A percentile compares a stretch with the other conserved stretches of the same genome.
phyloP scores from a whole-genome alignment of 2,113 vertebrate species.

The Hystrix cristata region DNA sequence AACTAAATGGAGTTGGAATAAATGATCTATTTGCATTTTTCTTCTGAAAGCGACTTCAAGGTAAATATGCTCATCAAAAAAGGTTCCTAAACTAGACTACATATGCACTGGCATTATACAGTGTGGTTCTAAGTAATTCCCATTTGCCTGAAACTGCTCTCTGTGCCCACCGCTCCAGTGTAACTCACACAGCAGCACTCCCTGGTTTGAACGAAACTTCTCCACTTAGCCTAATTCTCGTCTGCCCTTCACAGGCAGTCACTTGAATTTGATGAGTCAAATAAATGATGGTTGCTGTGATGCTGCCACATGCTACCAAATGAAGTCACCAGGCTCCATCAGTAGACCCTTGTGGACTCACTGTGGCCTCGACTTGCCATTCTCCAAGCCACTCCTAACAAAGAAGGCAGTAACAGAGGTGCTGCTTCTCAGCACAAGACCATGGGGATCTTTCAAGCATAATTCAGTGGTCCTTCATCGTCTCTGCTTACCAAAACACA shows the following conservation, averaged over 20 bases:
- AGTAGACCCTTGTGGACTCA: not conserved
- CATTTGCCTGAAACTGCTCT: not conserved
- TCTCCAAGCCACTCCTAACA: not conserved
- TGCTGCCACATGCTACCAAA: not conserved
- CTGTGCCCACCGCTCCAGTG: not conserved
- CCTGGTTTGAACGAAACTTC: not conserved
- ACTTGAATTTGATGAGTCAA: not conserved
- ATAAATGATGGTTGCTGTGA: not conserved
- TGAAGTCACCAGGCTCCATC: not conserved
- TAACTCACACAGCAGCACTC: not conserved
- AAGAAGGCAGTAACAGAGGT: not conserved
- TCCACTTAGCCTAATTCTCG: not conserved
- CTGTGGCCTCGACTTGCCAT: not conserved
- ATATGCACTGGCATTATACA: not conserved
- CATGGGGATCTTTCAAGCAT: slow-evolving; percentile 63
- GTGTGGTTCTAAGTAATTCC: not conserved
- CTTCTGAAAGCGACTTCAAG: not conserved
- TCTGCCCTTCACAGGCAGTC: not conserved
- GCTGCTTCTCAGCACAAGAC: slow-evolving; percentile 18
- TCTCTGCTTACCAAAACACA: slow-evolving; percentile 59
- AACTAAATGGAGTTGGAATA: not conserved
- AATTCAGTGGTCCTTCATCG: slow-evolving; percentile 73
- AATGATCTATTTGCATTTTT: not conserved
- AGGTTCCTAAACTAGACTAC: not conserved
- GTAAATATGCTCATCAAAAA: not conserved